Conservation (phyloP, 2,113 vertebrate species). For the Fulica atra region DNA sequence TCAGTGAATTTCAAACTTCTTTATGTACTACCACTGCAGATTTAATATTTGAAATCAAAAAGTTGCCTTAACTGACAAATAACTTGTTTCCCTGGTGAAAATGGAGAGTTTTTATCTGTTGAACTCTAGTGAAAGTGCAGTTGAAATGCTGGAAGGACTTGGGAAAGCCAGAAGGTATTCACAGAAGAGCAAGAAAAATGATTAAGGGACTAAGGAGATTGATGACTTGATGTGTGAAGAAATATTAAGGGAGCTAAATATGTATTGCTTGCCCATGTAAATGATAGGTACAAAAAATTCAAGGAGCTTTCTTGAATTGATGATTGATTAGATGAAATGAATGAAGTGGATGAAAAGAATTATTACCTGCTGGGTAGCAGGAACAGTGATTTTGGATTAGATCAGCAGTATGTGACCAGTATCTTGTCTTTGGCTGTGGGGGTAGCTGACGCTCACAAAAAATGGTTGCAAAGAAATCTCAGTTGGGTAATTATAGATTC, state of each 20-base stretch:
- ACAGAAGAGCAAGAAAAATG: not conserved
- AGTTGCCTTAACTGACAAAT: not conserved
- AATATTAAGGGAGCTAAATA: not conserved
- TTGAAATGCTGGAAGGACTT: not conserved
- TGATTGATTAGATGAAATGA: constrained; percentile 7
- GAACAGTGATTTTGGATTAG: not conserved
- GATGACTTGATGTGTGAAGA: not conserved
- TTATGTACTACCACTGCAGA: not conserved
- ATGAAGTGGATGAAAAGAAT: not conserved
- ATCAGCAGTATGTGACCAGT: not conserved
- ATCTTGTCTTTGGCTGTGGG: not conserved
- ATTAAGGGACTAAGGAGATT: not conserved
- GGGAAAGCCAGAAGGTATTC: not conserved
- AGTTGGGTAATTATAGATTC: not conserved
- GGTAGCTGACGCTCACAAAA: not conserved
- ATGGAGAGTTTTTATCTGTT: not conserved
- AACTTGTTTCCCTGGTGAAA: not conserved
- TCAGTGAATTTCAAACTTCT: not conserved
- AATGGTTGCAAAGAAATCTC: not conserved
- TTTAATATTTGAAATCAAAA: not conserved
- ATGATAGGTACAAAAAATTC: not conserved
- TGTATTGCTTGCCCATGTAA: not conserved
- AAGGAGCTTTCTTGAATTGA: not conserved
- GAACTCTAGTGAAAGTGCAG: not conserved
- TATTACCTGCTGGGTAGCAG: not conserved